Conservation (phyloP, 2,113 vertebrate species). For the Aviceda subcristata region DNA sequence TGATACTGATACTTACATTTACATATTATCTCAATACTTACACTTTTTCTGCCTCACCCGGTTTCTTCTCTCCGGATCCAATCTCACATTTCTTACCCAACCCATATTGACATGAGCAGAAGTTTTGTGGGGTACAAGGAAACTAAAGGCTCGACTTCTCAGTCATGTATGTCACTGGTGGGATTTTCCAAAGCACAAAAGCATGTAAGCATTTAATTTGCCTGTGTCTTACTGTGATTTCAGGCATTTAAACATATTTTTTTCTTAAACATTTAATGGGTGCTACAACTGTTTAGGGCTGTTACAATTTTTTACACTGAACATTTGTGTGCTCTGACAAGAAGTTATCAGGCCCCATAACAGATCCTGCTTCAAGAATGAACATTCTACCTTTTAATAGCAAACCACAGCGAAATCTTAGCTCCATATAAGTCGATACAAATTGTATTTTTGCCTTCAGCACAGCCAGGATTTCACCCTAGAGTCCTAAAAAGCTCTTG, state of each 20-base stretch:
- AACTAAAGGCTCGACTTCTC: background rate
- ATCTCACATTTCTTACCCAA: background rate
- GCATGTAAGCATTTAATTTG: background rate
- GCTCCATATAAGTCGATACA: background rate
- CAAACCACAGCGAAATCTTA: background rate
- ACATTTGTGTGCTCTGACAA: background rate
- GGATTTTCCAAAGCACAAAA: background rate
- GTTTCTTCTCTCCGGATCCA: background rate
- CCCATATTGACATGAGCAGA: fast-evolving
- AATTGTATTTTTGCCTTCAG: background rate
- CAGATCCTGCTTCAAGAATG: background rate
- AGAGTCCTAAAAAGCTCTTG: background rate
- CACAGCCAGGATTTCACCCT: background rate
- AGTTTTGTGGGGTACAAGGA: background rate
- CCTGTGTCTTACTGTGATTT: background rate
- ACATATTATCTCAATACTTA: background rate
- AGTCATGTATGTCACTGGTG: background rate
- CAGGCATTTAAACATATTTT: background rate
- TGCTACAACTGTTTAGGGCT: background rate
- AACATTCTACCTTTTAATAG: background rate
- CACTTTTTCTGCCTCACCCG: background rate
- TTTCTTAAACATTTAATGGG: background rate
- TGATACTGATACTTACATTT: background rate
- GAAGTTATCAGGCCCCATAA: background rate
- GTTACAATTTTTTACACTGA: background rate